Base-by-base conservation (phyloP, 2,113 vertebrate genomes). In the Sclerurus mexicanus region DNA sequence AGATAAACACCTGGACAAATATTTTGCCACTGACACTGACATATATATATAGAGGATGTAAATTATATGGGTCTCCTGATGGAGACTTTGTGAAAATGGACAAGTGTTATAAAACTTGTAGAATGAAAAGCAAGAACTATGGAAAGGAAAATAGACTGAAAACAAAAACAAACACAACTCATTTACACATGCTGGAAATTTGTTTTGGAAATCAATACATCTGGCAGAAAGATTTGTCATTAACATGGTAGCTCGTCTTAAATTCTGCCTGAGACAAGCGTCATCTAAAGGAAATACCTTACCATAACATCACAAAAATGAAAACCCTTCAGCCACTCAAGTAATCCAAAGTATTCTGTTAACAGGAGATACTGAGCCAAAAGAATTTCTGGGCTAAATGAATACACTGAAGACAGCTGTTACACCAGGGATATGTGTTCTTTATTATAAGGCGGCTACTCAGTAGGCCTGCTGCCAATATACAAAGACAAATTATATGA, bases 331-430 rank as follows among this genome's bases (percentile, higher is more conserved):
- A 94, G 62, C 50, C 87, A 79, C 47, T 73, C 49, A 55, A 90
- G 67, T 67, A 64, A 87, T 79, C 80, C 49, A 47, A 85, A 92
- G 55, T 59, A 89, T 49, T 78, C 67, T 37, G 39, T 84, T 95
- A 97, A 86, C 50, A 95, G 56, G 39, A 87, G 42, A 68, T 59
- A 68, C 40, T 49, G 82, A 84, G 79, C 69, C 80, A 94, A 93
- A 96, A 58, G 18, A 67, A 87, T 85, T 87, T 49, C 52, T 87
- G 67, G 31, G 35, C 46, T 73, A 88, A 75, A 30, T 63, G 60
- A 63, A 40, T 37, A 40, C 39, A n/a, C 52, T 44, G 46, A 85
- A 86, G 68, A 81, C 74, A 90, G 75, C 55, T 73, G 68, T 67
- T 71, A 86, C 63, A 75, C 46, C 40, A 50, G 74, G 55, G 67